Evolutionary conservation across 2,888 invertebrate genomes (phyloP).

Genomic region (Mythimna albipuncta): DNA sequence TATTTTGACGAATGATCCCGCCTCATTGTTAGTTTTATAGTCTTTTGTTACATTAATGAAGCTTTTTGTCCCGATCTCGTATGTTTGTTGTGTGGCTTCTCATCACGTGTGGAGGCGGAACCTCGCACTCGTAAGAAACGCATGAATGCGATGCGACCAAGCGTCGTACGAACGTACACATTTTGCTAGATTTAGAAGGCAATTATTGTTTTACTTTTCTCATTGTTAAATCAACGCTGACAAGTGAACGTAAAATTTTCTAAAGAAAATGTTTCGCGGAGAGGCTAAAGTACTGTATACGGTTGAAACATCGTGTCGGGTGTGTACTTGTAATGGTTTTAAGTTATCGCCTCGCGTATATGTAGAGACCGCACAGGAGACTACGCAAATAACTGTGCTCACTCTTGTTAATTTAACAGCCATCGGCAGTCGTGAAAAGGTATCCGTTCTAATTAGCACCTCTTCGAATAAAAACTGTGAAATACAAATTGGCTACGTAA

Average conservation of each 20-base stretch:
- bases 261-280: background rate
- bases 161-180: background rate
- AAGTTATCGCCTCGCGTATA: background rate
- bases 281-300: background rate
- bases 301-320: background rate
- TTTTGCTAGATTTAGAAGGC: slow-evolving; percentile 10
- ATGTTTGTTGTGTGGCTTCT: background rate
- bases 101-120: slow-evolving; percentile 1
- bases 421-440: background rate
- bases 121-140: slow-evolving; percentile 7
- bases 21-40: slow-evolving; percentile 24
- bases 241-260: background rate
- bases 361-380: background rate
- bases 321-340: background rate
- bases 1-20: slow-evolving; percentile 18
- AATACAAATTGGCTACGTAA: background rate
- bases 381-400: background rate
- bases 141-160: slow-evolving; percentile 19
- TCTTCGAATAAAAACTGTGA: background rate
- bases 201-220: slow-evolving; percentile 18
- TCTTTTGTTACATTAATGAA: slow-evolving; percentile 37
- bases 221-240: background rate
- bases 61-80: slow-evolving; percentile 40
- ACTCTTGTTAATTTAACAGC: background rate
- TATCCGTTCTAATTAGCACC: background rate